These are phyloP conservation scores for Martes martes DNA, from an alignment of 2,113 vertebrate genomes.

Conservation along the genomic window DNA sequence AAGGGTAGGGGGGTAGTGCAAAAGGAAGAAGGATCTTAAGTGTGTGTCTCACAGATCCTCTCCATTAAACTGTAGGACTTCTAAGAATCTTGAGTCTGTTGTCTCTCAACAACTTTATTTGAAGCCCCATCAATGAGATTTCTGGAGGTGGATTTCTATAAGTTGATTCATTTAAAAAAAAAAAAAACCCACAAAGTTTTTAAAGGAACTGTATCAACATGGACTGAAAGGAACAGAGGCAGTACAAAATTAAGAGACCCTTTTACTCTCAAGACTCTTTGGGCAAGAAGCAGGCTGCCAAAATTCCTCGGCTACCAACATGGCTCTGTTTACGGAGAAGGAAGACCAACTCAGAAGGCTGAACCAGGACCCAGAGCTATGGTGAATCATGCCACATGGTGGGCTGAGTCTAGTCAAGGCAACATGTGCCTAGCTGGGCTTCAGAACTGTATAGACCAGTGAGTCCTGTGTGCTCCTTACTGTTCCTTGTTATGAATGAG, in stretches of 20 bases:
- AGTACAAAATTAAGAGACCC: neutral
- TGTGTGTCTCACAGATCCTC: neutral
- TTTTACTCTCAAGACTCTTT: neutral
- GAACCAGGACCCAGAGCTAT: neutral
- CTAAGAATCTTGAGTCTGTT: neutral
- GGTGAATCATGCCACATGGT: neutral
- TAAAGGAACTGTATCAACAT: neutral
- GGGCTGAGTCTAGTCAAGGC: neutral
- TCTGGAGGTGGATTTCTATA: neutral
- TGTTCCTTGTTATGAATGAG: neutral
- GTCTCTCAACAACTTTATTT: neutral
- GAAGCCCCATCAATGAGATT: neutral
- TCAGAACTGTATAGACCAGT: neutral
- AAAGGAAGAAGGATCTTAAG: neutral
- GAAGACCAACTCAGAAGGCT: neutral
- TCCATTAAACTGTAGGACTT: neutral
- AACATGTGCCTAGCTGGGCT: neutral
- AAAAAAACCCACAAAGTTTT: neutral
- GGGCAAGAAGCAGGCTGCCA: neutral
- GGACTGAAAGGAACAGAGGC: neutral
- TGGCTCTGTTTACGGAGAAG: neutral
- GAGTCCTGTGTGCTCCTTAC: neutral
- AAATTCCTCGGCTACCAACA: neutral
- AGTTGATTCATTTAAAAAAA: neutral
- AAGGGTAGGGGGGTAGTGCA: neutral